Evolutionary conservation across 2,797 vertebrate genomes (phyloP), one percentile per base, ranked within the genome.

Genomic region (Chaenodraco wilsoni): DNA sequence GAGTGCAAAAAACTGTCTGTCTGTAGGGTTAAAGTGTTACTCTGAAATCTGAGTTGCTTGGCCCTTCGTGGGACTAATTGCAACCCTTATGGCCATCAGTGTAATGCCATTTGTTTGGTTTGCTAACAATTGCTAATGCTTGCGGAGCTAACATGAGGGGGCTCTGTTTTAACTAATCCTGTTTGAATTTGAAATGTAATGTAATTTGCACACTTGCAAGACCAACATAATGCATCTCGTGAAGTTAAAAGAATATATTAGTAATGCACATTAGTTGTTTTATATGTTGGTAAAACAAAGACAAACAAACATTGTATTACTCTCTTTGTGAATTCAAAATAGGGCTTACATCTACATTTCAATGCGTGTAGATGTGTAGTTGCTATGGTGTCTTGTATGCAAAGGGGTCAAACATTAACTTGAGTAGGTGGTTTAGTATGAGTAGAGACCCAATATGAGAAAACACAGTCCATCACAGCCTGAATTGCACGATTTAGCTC

Each of bases 401-500:
- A 50, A 7, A 21, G 57, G 55, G 49, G 51, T 74, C 16, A 79
- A 74, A 66, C 12, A 6, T 44, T 59, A 33, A 13, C 17, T 19
- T 48, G 9, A 69, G 16, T 54, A 17, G 21, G 70, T 49, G 40
- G 4, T 72, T 78, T 41, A 27, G 23, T 27, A 27, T 27, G 23
- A 27, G 23, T 27, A 27, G 23, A 27, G 3, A 27, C 23, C 23
- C 4, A 51, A 23, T 43, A 46, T 2, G 16, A 68, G 5, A 68
- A 72, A 27, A 87, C 72, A 10, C 69, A 59, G 48, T 54, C 45
- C 0, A 13, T 27, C 23, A 44, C 3, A 17, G 48, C 72, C 17
- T 72, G 45, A 43, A 52, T 70, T 69, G 16, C 49, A 59, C 0
- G 9, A 50, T 60, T 81, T 63, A 46, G 37, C 68, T 73, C 65